These are phyloP conservation scores for Oryctes rhinoceros DNA, from an alignment of 1,140 invertebrate genomes.

Conservation along the genomic window DNA sequence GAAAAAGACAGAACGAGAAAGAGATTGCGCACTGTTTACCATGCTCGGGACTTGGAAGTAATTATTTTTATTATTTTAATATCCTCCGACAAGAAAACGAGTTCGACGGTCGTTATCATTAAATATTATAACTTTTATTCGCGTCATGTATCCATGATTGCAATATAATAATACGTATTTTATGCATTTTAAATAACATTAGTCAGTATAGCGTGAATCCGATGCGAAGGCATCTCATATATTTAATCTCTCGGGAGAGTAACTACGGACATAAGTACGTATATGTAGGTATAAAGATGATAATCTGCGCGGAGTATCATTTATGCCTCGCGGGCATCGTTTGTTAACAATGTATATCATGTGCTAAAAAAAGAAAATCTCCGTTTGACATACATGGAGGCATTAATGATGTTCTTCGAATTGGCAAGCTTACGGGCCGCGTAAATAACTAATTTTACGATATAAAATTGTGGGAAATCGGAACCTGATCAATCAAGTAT, in stretches of 20 bases:
- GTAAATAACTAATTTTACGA: too few species aligned
- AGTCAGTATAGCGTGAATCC: background rate
- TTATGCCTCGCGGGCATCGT: too few species aligned
- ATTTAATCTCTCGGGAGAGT: background rate
- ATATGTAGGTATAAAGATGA: conserved; percentile 1
- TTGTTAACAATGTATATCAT: background rate
- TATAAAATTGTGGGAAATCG: too few species aligned
- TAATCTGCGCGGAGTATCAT: too few species aligned
- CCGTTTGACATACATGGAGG: background rate
- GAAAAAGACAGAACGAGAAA: background rate
- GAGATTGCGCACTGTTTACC: conserved; percentile 40
- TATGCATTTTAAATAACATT: conserved; percentile 55
- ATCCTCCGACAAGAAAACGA: conserved; percentile 58
- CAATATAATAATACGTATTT: conserved; percentile 61
- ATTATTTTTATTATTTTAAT: conserved; percentile 63
- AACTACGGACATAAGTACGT: background rate
- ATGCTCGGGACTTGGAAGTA: conserved; percentile 49
- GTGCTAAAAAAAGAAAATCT: conserved; percentile 3
- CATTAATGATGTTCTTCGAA: background rate
- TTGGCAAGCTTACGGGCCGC: too few species aligned
- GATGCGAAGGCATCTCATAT: too few species aligned
- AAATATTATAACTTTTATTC: conserved; percentile 61
- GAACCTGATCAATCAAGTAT: too few species aligned
- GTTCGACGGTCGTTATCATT: conserved; percentile 61
- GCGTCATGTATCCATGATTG: conserved; percentile 52